Conservation (phyloP, 1,140 invertebrate species). For the Neocloeon triangulifer region DNA sequence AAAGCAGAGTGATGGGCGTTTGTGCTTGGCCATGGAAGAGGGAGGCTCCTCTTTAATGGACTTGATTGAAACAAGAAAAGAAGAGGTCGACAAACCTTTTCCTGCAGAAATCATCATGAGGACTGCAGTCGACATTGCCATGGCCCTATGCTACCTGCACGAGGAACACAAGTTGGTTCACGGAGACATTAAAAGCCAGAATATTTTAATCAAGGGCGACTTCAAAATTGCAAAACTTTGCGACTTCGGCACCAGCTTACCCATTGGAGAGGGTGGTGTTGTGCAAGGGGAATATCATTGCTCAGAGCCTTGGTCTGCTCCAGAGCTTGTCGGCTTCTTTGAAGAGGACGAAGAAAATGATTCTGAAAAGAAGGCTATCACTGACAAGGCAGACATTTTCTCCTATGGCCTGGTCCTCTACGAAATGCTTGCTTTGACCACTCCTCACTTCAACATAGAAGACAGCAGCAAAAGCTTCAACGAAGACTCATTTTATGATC, state of each 20-base stretch:
- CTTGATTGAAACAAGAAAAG: constrained; percentile 41
- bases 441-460: constrained; percentile 25
- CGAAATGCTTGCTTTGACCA: constrained; percentile 52
- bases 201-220: constrained; percentile 39
- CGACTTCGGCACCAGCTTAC: constrained; percentile 59
- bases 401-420: constrained; percentile 51
- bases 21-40: constrained; percentile 23
- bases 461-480: not conserved
- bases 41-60: constrained; percentile 25
- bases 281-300: constrained; percentile 29
- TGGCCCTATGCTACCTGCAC: constrained; percentile 58
- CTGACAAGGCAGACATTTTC: constrained; percentile 56
- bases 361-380: constrained; percentile 16
- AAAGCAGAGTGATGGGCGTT: constrained; percentile 25
- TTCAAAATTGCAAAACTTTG: constrained; percentile 56
- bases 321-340: constrained; percentile 36
- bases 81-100: constrained; percentile 27
- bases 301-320: constrained; percentile 52
- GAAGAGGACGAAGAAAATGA: not conserved
- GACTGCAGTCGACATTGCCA: constrained; percentile 31
- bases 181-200: constrained; percentile 67
- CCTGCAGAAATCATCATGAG: constrained; percentile 33
- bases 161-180: constrained; percentile 45
- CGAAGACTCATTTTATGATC: too few species aligned
- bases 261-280: constrained; percentile 33